Evolutionary conservation across 64 coral and sea anemone genomes (phyloP).

Genomic region (Stichodactyla mertensii): DNA sequence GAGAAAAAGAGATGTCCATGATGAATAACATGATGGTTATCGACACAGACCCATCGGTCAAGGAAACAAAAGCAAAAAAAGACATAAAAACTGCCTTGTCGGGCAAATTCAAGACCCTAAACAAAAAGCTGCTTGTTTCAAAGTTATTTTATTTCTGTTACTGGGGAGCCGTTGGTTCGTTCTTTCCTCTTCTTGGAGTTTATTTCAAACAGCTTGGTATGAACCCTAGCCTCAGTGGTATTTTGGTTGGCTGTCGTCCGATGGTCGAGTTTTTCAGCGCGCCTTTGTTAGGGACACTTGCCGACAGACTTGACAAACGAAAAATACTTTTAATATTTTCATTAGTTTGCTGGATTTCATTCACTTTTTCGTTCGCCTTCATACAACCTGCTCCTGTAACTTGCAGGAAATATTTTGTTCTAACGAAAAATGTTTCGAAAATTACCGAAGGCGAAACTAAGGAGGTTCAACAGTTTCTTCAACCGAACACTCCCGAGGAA

Average conservation of each 20-base stretch:
- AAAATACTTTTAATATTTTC: slow-evolving; percentile 91
- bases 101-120: slow-evolving; percentile 24
- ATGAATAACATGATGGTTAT: neutral
- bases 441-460: slow-evolving; percentile 77
- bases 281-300: slow-evolving; percentile 72
- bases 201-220: slow-evolving; percentile 99
- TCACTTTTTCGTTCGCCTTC: slow-evolving; percentile 97
- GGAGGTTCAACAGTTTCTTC: slow-evolving; percentile 75
- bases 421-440: slow-evolving; percentile 95
- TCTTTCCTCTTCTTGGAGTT: slow-evolving; percentile 95
- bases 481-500: slow-evolving; percentile 78
- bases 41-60: neutral
- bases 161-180: slow-evolving; percentile 99
- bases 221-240: slow-evolving; percentile 93
- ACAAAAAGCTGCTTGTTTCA: slow-evolving; percentile 80
- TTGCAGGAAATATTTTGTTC: slow-evolving; percentile 94
- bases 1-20: neutral
- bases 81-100: neutral
- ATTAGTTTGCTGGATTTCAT: slow-evolving; percentile 85
- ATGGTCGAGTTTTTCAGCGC: slow-evolving; percentile 99
- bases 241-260: slow-evolving; percentile 87
- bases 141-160: slow-evolving; percentile 99
- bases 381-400: slow-evolving; percentile 97
- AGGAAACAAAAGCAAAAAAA: neutral
- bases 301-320: slow-evolving; percentile 83